Conservation (phyloP, 2,888 invertebrate species). For the Xanthia togata region DNA sequence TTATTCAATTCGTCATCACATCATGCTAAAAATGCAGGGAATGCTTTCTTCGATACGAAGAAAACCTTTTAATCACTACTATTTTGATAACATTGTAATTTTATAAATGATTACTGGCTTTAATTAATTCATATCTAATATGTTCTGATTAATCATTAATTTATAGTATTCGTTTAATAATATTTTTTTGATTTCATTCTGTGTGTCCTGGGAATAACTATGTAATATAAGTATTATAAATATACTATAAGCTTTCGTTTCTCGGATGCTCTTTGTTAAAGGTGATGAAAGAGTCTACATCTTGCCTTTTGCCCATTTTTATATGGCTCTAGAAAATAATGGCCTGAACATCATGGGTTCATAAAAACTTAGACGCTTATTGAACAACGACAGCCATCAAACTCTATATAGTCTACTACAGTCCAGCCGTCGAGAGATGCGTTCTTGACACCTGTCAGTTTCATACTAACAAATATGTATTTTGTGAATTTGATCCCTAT, state of each 20-base stretch:
- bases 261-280: not conserved
- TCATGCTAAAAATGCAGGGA: not conserved
- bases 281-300: not conserved
- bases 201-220: not conserved
- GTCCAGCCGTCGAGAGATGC: no score
- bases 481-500: no score
- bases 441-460: no score
- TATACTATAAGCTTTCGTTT: not conserved
- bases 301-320: not conserved
- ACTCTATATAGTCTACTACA: not conserved
- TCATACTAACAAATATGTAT: no score
- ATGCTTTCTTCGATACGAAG: not conserved
- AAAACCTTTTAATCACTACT: not conserved
- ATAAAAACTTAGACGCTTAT: not conserved
- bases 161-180: no score
- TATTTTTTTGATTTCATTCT: not conserved
- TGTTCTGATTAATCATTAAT: not conserved
- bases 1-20: not conserved
- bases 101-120: not conserved
- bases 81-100: not conserved
- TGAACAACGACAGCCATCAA: not conserved
- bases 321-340: not conserved
- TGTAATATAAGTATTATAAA: not conserved
- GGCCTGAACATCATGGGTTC: not conserved
- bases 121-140: not conserved